A percentile compares a stretch with the other conserved stretches of the same genome.
Conservation (phyloP, 2,888 invertebrate species). For the Neoitamus cyanurus region DNA sequence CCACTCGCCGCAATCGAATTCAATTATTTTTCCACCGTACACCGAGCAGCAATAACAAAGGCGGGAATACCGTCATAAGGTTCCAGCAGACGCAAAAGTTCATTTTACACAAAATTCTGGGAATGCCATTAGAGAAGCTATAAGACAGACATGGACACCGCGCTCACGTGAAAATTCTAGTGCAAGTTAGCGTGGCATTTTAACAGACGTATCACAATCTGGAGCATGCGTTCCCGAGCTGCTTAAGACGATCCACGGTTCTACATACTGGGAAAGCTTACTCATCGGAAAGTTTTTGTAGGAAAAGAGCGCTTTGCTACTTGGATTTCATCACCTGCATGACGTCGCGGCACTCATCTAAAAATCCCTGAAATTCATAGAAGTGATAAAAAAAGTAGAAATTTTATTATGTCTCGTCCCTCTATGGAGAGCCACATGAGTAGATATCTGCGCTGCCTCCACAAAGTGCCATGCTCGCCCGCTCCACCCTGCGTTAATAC, state of each 20-base stretch:
- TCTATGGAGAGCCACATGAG: neutral
- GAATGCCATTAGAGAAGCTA: neutral
- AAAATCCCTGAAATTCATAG: neutral
- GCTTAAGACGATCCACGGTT: neutral
- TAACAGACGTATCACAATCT: neutral
- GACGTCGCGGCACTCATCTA: neutral
- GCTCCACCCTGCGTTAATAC: neutral
- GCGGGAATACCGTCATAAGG: neutral
- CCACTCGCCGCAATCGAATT: neutral
- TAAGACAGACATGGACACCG: neutral
- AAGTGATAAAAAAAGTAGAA: neutral
- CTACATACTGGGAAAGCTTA: neutral
- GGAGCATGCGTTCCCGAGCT: neutral
- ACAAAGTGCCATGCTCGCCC: neutral
- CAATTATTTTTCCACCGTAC: neutral
- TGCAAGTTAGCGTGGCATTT: neutral
- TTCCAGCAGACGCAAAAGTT: neutral
- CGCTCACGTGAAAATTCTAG: neutral
- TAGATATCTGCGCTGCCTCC: neutral
- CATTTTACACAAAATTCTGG: slow-evolving; percentile 10
- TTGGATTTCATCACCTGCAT: neutral
- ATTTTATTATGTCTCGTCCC: neutral
- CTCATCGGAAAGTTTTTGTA: neutral
- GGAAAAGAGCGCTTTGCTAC: neutral
- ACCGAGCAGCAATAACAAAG: neutral